phyloP scores from a whole-genome alignment of 2,797 vertebrate genomes.

The Holocentrus rufus region DNA sequence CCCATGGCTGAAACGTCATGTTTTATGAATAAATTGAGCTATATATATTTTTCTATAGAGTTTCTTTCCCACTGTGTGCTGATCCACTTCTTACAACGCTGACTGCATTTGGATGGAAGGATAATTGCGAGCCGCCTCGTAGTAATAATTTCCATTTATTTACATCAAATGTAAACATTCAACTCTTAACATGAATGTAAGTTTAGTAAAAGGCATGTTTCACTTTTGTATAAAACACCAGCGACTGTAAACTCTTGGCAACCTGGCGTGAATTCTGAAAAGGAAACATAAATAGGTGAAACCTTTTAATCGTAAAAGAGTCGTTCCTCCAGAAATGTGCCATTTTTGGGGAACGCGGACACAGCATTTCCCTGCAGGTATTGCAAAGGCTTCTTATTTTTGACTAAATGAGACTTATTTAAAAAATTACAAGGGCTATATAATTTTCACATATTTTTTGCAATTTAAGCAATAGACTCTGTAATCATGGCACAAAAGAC shows the following conservation, averaged over 20 bases:
- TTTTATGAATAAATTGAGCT: no score
- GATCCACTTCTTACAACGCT: neutral
- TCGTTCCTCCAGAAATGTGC: conserved; percentile 56
- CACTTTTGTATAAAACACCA: conserved; percentile 80
- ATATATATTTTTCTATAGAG: no score
- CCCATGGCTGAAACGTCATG: no score
- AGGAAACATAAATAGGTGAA: conserved; percentile 44
- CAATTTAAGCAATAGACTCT: conserved; percentile 33
- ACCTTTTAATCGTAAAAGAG: conserved; percentile 37
- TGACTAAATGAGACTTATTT: conserved; percentile 21
- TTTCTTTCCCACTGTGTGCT: no score
- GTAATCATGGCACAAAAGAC: conserved; percentile 46
- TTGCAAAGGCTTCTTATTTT: conserved; percentile 20
- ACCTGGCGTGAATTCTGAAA: conserved; percentile 66
- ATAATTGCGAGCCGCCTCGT: conserved; percentile 13
- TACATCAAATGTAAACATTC: conserved; percentile 82
- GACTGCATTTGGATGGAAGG: neutral
- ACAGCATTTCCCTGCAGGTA: conserved; percentile 5
- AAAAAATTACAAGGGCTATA: conserved; percentile 37
- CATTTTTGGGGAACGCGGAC: conserved; percentile 38
- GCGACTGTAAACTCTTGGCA: conserved; percentile 76
- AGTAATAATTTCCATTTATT: conserved; percentile 74
- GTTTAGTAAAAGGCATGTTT: conserved; percentile 81
- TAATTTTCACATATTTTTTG: conserved; percentile 59
- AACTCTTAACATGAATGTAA: conserved; percentile 77